A percentile compares a stretch with the other conserved stretches of the same genome.
Evolutionary conservation across 2,888 invertebrate species (phyloP).

Genomic region (Diploptera punctata): DNA sequence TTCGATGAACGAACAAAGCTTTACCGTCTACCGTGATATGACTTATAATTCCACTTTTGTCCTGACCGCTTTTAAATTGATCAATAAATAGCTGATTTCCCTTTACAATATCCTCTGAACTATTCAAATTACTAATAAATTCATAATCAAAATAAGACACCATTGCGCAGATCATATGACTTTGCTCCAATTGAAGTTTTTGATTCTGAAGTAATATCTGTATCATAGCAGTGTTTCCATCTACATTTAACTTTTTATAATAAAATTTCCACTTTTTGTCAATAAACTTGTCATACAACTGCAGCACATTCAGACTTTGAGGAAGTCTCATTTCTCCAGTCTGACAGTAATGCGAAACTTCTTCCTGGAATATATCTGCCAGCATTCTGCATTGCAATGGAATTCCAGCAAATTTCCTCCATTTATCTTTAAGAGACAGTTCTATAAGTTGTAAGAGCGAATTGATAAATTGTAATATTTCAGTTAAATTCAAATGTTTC

Average conservation of each 20-base stretch:
- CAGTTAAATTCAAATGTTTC: too few relatives aligned
- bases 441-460: neutral
- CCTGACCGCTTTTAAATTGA: conserved; percentile 11
- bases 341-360: conserved; percentile 2
- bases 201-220: neutral
- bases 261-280: conserved; percentile 27
- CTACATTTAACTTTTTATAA: conserved; percentile 16
- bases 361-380: conserved; percentile 27
- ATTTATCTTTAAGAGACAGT: neutral
- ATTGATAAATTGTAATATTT: neutral
- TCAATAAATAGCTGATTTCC: neutral
- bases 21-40: conserved; percentile 20
- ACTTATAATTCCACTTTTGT: conserved; percentile 29
- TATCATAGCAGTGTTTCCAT: neutral
- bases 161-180: conserved; percentile 27
- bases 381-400: conserved; percentile 32
- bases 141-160: neutral
- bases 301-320: conserved; percentile 24
- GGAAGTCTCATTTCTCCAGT: conserved; percentile 6
- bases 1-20: conserved; percentile 35
- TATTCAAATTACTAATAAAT: neutral
- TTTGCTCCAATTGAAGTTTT: too few relatives aligned
- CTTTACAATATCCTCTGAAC: neutral
- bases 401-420: conserved; percentile 1
- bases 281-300: too few relatives aligned